These are phyloP conservation scores for Odontesthes bonariensis DNA, from an alignment of 2,113 vertebrate species.

Conservation along the genomic window DNA sequence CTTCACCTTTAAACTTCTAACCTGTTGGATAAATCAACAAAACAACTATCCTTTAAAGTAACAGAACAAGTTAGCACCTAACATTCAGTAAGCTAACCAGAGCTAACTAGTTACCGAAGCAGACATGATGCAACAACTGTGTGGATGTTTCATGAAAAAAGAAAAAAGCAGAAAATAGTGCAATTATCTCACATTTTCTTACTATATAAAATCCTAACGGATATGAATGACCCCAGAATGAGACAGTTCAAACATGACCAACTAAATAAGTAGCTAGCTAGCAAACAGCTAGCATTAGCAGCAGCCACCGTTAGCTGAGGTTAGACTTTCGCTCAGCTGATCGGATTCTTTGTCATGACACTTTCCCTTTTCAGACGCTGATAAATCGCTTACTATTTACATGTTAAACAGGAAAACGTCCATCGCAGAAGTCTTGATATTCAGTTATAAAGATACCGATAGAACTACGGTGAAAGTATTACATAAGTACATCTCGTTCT, in stretches of 20 bases:
- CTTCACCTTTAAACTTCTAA: not conserved
- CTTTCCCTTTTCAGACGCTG: not conserved
- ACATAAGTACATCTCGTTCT: conserved; percentile 46
- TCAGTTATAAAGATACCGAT: accelerated
- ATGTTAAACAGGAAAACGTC: accelerated
- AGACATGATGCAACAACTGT: conserved; percentile 42
- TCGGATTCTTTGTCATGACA: conserved; percentile 10
- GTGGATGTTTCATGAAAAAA: accelerated
- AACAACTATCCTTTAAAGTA: not conserved
- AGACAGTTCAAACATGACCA: not conserved
- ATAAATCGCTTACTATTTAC: accelerated
- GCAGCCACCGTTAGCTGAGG: not conserved
- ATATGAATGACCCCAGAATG: accelerated
- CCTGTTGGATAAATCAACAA: conserved; percentile 32
- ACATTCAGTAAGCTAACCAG: not conserved
- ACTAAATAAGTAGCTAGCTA: not conserved
- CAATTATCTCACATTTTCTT: not conserved
- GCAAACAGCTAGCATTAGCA: conserved; percentile 2
- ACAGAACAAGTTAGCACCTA: not conserved
- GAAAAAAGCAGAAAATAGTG: accelerated
- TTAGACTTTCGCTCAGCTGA: conserved; percentile 26
- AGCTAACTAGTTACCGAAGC: not conserved
- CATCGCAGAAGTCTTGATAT: accelerated
- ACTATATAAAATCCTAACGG: accelerated
- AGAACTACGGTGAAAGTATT: accelerated